Evolutionary conservation across 2,797 vertebrate species (phyloP), one percentile per base, ranked within the genome.

Genomic region (Protosalanx chinensis): DNA sequence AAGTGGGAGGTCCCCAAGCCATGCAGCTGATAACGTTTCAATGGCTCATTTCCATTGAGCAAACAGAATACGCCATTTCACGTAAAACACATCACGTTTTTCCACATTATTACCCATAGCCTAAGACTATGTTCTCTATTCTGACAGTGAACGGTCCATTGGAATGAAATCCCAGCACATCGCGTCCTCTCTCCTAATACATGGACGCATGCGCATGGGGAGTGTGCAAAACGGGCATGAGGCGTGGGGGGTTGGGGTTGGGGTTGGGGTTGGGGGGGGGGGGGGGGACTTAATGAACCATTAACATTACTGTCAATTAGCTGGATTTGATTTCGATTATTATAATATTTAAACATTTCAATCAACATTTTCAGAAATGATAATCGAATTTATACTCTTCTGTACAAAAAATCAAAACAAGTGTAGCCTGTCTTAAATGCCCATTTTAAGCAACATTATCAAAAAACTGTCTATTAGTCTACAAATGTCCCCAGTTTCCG

Each of bases 161-260:
- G 67, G 35, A 71, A 64, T 27, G 29, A 33, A 56, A 15, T 35
- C 66, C n/a, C 66, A 27, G 70, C 51, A 63, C 76, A 75, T 68
- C 71, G 59, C 78, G 69, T 72, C 37, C 81, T 12, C 16, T 57
- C 30, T 67, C 51, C 51, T 27, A 67, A 56, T 33, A 4, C 61
- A 67, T 57, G 49, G 66, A 33, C 66, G 51, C 66, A 67, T 67
- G 66, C 66, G 66, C 66, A 67, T 57, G 60, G 4, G 13, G 23
- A 32, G 29, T 20, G 49, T 20, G 30, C 41, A 10, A 32, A 61
- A 61, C 41, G 8, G 41, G 41, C 12, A 12, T 27, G 23, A 27
- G 23, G 23, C 23, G 23, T 27, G 41, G 41, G 8, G 41, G 41
- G 41, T 3, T 4, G 33, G 6, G n/a, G n/a, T n/a, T n/a, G n/a